Base-by-base conservation (phyloP, 53 echinoderm and acorn worm genomes). In the Hippasteria phrygiana region DNA sequence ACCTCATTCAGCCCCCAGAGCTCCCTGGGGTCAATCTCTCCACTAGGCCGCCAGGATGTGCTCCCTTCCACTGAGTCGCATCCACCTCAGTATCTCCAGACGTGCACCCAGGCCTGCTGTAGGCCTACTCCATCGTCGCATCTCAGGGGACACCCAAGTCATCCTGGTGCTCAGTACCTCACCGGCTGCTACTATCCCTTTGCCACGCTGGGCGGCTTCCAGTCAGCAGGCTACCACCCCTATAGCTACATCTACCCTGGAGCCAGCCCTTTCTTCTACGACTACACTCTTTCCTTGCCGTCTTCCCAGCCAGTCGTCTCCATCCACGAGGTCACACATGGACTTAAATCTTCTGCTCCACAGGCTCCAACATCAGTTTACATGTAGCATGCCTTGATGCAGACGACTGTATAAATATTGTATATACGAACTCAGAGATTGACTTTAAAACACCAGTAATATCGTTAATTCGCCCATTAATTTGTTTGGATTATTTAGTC, bases 211-310 rank as follows among this genome's bases (percentile, higher is more conserved):
- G 18, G 43, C 36, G 82, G 65, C 69, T 43, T 48, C 37, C 85
- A 70, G 66, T 14, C 85, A 27, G 50, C 70, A 9, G 34, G 41
- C 26, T 69, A 63, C 48, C 27, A 67, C 35, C 85, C 51, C 8
- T 85, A 70, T 50, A 50, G 16, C 37, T 85, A 85, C 37, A 5
- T 69, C 54, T 84, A 84, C 16, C 84, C 84, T 2, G 85, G 50
- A 9, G 47, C 82, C 50, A 64, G 50, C 10, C 51, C 71, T 18
- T 85, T 36, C 51, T 51, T 27, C 27, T 51, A 67, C 14, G 85
- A 85, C 85, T 50, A 46, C 71, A 37, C 34, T 41, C 34, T 76
- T 17, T 51, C 76, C 13, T 20, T 33, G 76, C n/a, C 50, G 7
- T 16, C 54, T 26, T 26, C 59, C 26, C 26, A 22, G 17, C 26